Evolutionary conservation across 2,113 vertebrate genomes (phyloP), one percentile per base, ranked within the genome.

Genomic region (Macrotus californicus): DNA sequence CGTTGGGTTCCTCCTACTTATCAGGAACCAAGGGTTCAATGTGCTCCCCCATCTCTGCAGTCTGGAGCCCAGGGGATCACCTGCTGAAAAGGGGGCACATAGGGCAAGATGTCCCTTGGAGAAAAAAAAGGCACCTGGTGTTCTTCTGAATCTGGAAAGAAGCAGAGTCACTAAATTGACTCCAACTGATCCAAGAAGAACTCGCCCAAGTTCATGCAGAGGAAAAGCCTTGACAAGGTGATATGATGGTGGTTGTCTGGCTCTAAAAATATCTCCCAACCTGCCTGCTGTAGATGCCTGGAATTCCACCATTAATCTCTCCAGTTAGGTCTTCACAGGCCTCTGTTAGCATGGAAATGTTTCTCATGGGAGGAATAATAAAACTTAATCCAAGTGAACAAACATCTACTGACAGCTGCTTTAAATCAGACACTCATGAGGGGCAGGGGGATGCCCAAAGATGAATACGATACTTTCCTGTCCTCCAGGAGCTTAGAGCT

Each of bases 301-400:
- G 48, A 87, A 95, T 82, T 72, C 64, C 29, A 90, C 43, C 77
- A 86, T 96, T 96, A 96, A 96, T 96, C 95, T 69, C 97, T 94
- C 82, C 82, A 82, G 91, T 96, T 96, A 94, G 86, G 92, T 54
- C 48, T 94, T 48, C 66, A 67, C 72, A 89, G 89, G 77, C 59
- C 70, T 96, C 75, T 43, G 67, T 96, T 95, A 96, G 89, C 94
- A 95, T 91, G 75, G 52, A 93, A 96, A 97, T 94, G 91, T 39
- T 91, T 93, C 94, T 94, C 95, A 67, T 72, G 95, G 93, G 95
- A 94, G 50, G 79, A 95, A 94, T 83, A 95, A 96, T 93, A 96
- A 96, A 95, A 91, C 77, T 82, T 93, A 91, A 94, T 95, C 87
- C 89, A 85, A 96, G 91, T 82, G 94, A 95, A 95, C 91, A 95